Percentiles rank a stretch among this genome's conserved stretches.
Conservation (phyloP, 2,888 invertebrate species). For the Drosophila quinaria region DNA sequence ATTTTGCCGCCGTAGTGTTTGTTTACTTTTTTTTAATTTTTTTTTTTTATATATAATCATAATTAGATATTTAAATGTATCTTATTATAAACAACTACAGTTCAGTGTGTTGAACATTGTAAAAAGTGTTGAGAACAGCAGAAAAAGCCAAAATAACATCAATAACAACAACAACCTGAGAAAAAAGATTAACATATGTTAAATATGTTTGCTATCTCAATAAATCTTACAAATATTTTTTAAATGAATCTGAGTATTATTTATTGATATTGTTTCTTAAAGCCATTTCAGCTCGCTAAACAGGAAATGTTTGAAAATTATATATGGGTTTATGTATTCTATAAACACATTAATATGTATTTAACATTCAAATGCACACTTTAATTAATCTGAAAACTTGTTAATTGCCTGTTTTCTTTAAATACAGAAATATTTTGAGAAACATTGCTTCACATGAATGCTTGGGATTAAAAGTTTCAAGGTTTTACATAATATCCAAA, state of each 20-base stretch:
- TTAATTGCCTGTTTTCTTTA: neutral
- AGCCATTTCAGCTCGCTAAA: neutral
- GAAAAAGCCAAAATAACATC: constrained; percentile 51
- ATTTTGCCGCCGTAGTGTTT: constrained; percentile 48
- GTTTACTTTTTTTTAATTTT: constrained; percentile 26
- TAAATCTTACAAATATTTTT: constrained; percentile 51
- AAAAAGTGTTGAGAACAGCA: constrained; percentile 31
- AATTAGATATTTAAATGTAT: constrained; percentile 27
- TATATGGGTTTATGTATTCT: neutral
- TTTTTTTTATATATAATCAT: constrained; percentile 26
- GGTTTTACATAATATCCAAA: no score
- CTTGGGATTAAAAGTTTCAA: no score
- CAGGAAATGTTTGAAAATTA: neutral
- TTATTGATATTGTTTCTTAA: neutral
- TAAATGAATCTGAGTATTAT: constrained; percentile 7
- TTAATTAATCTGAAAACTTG: neutral
- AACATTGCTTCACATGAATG: no score
- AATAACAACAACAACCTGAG: constrained; percentile 16
- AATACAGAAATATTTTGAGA: neutral
- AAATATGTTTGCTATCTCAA: constrained; percentile 51
- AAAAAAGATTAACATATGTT: constrained; percentile 14
- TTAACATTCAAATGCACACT: neutral
- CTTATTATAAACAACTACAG: constrained; percentile 19
- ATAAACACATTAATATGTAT: neutral
- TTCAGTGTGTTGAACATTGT: constrained; percentile 25